Conservation (phyloP, 2,797 vertebrate species). For the Anniella stebbinsi region DNA sequence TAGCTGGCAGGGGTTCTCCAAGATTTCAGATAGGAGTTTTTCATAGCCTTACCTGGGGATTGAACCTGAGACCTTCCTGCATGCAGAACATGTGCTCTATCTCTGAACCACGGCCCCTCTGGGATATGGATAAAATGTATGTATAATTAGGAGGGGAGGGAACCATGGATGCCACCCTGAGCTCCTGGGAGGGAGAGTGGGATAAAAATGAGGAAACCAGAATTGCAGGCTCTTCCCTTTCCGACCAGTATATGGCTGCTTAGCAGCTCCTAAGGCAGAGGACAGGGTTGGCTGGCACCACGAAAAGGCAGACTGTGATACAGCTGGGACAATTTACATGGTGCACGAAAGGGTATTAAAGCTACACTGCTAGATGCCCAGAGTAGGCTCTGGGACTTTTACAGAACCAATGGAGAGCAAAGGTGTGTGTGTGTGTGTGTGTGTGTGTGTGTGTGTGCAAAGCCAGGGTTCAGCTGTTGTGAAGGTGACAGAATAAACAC, state of each 20-base stretch:
- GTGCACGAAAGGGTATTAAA: not conserved
- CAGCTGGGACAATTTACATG: not conserved
- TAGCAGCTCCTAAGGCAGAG: not conserved
- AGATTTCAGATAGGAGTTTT: too few relatives aligned
- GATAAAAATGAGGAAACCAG: not conserved
- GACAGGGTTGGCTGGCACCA: too few relatives aligned
- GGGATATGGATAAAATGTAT: not conserved
- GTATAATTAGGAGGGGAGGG: not conserved
- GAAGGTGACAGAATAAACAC: slow-evolving; percentile 19
- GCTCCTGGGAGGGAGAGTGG: too few relatives aligned
- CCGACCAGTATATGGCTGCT: not conserved
- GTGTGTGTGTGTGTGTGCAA: too few relatives aligned
- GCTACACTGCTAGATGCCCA: not conserved
- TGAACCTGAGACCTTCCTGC: too few relatives aligned
- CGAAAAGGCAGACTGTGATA: not conserved
- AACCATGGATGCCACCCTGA: not conserved
- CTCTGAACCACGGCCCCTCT: too few relatives aligned
- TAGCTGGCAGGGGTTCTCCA: too few relatives aligned
- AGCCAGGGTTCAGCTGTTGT: not conserved
- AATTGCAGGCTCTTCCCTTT: not conserved
- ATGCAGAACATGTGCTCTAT: too few relatives aligned
- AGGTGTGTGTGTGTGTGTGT: too few relatives aligned
- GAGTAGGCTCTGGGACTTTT: not conserved
- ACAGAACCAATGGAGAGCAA: not conserved
- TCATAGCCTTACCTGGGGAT: too few relatives aligned